Evolutionary conservation across 2,888 invertebrate species (phyloP), one percentile per base, ranked within the genome.

Genomic region (Suillia variegata): DNA sequence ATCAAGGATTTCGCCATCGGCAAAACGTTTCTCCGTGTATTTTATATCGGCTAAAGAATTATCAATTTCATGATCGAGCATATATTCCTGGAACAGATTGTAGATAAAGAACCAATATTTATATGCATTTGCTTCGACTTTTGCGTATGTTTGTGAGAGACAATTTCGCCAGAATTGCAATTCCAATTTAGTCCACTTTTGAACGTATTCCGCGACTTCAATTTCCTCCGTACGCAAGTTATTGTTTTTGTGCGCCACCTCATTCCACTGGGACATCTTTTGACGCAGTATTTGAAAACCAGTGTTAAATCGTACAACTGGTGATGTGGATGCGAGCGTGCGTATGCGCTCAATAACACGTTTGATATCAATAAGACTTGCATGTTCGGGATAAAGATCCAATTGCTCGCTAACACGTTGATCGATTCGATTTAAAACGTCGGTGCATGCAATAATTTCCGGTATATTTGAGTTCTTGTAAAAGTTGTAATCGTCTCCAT

Each of bases 61-160:
- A 26, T 77, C 71, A 54, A 73, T 63, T 55, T 74, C 70, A 24
- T 70, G 68, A 24, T 80, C 80, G 15, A 76, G 66, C 5, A 88
- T 78, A 72, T 88, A 90, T 38, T 88, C 86, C 51, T 88, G 85
- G 38, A 91, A 81, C 0, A 93, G 83, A 20, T 88, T 86, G 77
- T 92, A 95, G 49, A 97, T 80, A 78, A 92, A 90, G 82, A 95
- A 93, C 96, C 96, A 98, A 88, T 94, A 96, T 77, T 91, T 92
- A 64, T 90, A 87, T 0, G 91, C 87, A 62, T 88, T 87, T 0
- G 86, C 83, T 74, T 87, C 86, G 65, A 90, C 84, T 70, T 85
- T 87, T 53, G 87, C 84, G 59, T 86, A 86, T 17, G 91, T 85
- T 61, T 87, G 86, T 62, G 90, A 88, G 4, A 96, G 84, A 59